Evolutionary conservation across 1,140 invertebrate species (phyloP), one percentile per base, ranked within the genome.

Genomic region (Reticulitermes speratus): DNA sequence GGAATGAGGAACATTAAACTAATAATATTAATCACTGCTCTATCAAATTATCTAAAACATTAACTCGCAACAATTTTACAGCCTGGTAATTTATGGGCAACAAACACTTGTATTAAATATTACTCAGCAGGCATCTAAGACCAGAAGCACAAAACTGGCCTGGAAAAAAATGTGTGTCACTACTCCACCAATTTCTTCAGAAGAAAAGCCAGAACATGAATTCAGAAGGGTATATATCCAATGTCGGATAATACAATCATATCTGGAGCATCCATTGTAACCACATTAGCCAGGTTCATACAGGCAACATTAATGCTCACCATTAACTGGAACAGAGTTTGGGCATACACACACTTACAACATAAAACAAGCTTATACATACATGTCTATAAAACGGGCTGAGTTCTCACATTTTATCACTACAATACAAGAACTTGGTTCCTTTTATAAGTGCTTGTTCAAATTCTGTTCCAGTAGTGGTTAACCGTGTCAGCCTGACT

Each of bases 1-100:
- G 85, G 44, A 86, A 86, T 83, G 81, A 86, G 85, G 85, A 86
- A 84, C 55, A 84, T 84, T 84, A 45, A 84, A 55, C 48, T 84
- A 84, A 84, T 84, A 52, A 48, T 38, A 38, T 84, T 84, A 84
- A 84, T 84, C 23, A 84, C n/a, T 84, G 55, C 83, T 45, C 83
- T 84, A 84, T n/a, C 55, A 25, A 21, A 19, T 30, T 6, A 30
- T 75, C 65, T 75, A 75, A 75, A 75, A 75, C 65, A 75, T 75
- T 75, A 75, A 75, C 65, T 75, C 6, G n/a, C 65, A 75, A 75
- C 65, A 75, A 75, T 75, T 25, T 75, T 14, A 75, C 25, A 25
- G n/a, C 65, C 65, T 75, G 65, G 65, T 75, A 30, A 75, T 75
- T 75, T 75, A 75, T 75, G 65, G 65, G n/a, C n/a, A 75, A 75